Percentiles rank a stretch among this genome's conserved stretches.
Evolutionary conservation across 53 echinoderm and acorn worm genomes (phyloP).

Genomic region (Temnopleurus reevesii): DNA sequence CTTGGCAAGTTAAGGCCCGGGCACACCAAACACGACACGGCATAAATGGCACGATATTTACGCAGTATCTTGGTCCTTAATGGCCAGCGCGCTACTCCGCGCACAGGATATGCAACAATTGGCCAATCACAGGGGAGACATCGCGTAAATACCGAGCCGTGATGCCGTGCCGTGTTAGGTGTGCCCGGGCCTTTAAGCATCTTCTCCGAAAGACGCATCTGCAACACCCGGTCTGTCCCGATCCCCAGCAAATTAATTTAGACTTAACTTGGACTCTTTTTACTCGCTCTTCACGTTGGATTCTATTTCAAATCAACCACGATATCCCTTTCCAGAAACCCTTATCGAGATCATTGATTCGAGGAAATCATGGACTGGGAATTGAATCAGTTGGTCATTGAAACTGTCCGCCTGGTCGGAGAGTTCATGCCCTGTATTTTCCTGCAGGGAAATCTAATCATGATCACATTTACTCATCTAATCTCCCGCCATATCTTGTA

Average conservation of each 20-base stretch:
- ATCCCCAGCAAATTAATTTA: background rate
- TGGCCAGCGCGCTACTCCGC: no score
- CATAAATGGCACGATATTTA: no score
- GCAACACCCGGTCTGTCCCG: background rate
- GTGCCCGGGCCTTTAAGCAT: no score
- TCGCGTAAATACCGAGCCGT: no score
- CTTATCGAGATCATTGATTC: background rate
- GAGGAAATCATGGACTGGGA: background rate
- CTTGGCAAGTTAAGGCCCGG: background rate
- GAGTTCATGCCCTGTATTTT: background rate
- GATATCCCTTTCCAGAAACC: background rate
- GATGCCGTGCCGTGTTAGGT: no score
- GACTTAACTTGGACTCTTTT: background rate
- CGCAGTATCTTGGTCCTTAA: no score
- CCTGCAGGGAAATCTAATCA: background rate
- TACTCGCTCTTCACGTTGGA: background rate
- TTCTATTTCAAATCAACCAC: slow-evolving; percentile 12
- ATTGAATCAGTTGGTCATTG: background rate
- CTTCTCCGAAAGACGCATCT: background rate
- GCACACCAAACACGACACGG: no score
- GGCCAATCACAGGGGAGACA: no score
- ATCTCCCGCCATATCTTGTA: background rate
- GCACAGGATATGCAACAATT: no score
- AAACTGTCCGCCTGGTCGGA: background rate
- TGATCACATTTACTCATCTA: background rate